Percentiles rank a stretch among this genome's conserved stretches.
Conservation (phyloP, 1,140 invertebrate species). For the Bombyx mori region DNA sequence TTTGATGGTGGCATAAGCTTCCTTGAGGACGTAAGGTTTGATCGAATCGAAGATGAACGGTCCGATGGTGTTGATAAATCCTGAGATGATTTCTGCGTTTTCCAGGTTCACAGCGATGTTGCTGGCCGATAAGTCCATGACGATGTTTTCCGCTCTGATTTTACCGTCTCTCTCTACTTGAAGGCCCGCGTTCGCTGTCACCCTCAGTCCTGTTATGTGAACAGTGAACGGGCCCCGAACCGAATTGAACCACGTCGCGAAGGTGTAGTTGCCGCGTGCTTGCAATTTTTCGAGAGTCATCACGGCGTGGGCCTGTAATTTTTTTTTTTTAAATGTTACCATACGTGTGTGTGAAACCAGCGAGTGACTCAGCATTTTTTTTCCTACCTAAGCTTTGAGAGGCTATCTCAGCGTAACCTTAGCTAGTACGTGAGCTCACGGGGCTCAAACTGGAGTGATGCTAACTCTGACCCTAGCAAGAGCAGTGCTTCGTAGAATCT, state of each 20-base stretch:
- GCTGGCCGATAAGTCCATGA: conserved; percentile 84
- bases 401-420: no score
- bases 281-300: conserved; percentile 78
- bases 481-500: no score
- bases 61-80: conserved; percentile 84
- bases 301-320: conserved; percentile 75
- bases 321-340: no score
- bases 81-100: conserved; percentile 84
- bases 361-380: no score
- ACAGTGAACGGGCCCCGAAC: conserved; percentile 84
- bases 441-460: no score
- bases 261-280: conserved; percentile 82
- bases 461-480: no score
- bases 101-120: conserved; percentile 86
- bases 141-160: conserved; percentile 82
- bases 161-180: conserved; percentile 81
- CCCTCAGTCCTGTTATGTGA: conserved; percentile 77
- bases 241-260: conserved; percentile 78
- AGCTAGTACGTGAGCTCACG: no score
- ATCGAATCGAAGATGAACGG: conserved; percentile 88
- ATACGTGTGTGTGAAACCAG: no score
- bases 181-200: conserved; percentile 77
- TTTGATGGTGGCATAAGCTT: conserved; percentile 80
- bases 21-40: conserved; percentile 84
- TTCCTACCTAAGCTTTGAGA: no score